Evolutionary conservation across 2,888 invertebrate species (phyloP).

Genomic region (Chymomyza fuscimana): DNA sequence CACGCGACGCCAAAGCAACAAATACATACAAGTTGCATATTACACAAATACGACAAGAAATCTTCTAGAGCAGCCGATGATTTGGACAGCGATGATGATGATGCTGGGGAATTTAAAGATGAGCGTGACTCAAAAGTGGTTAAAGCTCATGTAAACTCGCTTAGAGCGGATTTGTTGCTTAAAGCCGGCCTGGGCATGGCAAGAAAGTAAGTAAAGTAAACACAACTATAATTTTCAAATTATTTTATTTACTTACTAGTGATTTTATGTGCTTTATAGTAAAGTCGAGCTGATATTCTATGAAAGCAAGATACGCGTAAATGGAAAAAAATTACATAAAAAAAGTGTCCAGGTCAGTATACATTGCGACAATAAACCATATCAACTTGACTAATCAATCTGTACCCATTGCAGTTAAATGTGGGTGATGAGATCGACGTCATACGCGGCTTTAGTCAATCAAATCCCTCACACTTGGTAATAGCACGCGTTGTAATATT

Average conservation of each 20-base stretch:
- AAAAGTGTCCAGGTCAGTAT: slow-evolving; percentile 85
- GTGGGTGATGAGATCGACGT: slow-evolving; percentile 89
- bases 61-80: slow-evolving; percentile 65
- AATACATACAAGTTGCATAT: slow-evolving; percentile 37
- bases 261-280: slow-evolving; percentile 78
- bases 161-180: slow-evolving; percentile 86
- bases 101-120: slow-evolving; percentile 80
- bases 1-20: slow-evolving; percentile 4
- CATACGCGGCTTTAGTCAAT: slow-evolving; percentile 84
- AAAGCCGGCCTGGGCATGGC: slow-evolving; percentile 86
- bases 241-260: background rate
- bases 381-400: background rate
- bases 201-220: slow-evolving; percentile 84
- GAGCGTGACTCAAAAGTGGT: slow-evolving; percentile 85
- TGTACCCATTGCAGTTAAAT: slow-evolving; percentile 81
- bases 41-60: slow-evolving; percentile 66
- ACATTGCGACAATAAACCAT: background rate
- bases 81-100: slow-evolving; percentile 81
- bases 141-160: slow-evolving; percentile 83
- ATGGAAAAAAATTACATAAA: slow-evolving; percentile 88
- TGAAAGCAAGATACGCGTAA: slow-evolving; percentile 88
- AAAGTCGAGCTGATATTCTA: slow-evolving; percentile 91
- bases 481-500: slow-evolving; percentile 86
- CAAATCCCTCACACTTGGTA: slow-evolving; percentile 85
- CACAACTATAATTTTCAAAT: background rate